A percentile compares a stretch with the other conserved stretches of the same genome.
These are phyloP conservation scores for Phylloscopus collybita DNA, from an alignment of 2,797 vertebrate species.

Conservation along the genomic window DNA sequence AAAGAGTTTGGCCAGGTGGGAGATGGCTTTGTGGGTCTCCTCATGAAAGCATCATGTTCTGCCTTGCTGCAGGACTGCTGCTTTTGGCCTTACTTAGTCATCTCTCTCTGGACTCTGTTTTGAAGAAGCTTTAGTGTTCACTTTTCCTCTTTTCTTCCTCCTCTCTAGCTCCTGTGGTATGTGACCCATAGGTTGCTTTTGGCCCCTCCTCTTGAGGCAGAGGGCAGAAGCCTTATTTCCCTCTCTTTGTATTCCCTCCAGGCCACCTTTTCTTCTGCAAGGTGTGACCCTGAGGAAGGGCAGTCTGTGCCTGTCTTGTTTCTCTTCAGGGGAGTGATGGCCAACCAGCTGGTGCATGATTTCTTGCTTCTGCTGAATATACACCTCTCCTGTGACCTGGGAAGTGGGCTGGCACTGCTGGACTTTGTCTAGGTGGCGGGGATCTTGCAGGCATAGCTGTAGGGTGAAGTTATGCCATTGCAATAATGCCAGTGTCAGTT, in stretches of 20 bases:
- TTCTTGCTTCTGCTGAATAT: background rate
- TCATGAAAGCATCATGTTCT: background rate
- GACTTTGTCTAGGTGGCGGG: background rate
- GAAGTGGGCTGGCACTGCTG: background rate
- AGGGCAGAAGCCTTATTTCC: background rate
- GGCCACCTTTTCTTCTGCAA: background rate
- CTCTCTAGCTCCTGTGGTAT: background rate
- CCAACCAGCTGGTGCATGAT: background rate
- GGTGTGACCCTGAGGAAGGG: background rate
- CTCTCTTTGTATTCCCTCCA: background rate
- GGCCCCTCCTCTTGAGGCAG: background rate
- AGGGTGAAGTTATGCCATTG: background rate
- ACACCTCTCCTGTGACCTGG: background rate
- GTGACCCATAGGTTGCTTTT: background rate
- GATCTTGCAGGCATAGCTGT: background rate
- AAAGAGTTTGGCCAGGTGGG: background rate
- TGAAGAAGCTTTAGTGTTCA: background rate
- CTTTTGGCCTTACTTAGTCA: background rate
- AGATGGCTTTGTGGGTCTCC: background rate
- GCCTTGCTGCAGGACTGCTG: background rate
- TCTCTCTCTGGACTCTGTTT: background rate
- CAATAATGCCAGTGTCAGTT: background rate
- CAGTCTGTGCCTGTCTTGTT: background rate
- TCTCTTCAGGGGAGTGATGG: background rate
- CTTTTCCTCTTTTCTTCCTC: background rate